Evolutionary conservation across 2,797 vertebrate species (phyloP), one percentile per base, ranked within the genome.

Genomic region (Sebastes alutus): DNA sequence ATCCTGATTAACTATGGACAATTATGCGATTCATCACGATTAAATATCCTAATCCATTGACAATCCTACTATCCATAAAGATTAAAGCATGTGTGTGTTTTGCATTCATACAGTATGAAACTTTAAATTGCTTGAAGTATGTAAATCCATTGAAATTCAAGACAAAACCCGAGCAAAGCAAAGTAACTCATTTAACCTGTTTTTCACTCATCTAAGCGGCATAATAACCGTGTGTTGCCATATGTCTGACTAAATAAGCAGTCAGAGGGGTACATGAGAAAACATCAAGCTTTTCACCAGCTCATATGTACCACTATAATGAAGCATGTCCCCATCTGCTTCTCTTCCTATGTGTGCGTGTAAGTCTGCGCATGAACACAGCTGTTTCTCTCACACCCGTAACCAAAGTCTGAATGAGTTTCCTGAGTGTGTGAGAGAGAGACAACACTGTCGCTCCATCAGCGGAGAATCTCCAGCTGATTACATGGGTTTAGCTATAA

Each of bases 241-340:
- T 92, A 92, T 89, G 90, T 89, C 85, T 78, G 78, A 81, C 88
- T 92, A 93, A 93, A 94, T 93, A 90, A 91, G 91, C 88, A 93
- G 90, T 92, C 83, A 81, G 86, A 93, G 55, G 67, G 77, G 77
- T 68, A 90, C 89, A 90, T 66, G 84, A 88, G 84, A 88, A 92
- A 92, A 89, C 89, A 92, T 90, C 84, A 85, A 91, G 88, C 77
- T 78, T 91, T 90, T 93, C 88, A 92, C 70, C 81, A 63, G 52
- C 88, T 92, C 83, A 86, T 85, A 90, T 87, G 84, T 88, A 90
- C 64, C 23, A 30, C 75, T 87, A 89, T 92, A 93, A 94, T 92
- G 91, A 93, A 92, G 82, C 89, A 73, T 88, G 85, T 90, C 79
- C 83, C 90, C 92, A 94, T 94, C 93, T 86, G 86, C 59, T 69